A percentile compares a stretch with the other conserved stretches of the same genome.
Evolutionary conservation across 2,113 vertebrate species (phyloP).

Genomic region (Mormoops blainvillei): DNA sequence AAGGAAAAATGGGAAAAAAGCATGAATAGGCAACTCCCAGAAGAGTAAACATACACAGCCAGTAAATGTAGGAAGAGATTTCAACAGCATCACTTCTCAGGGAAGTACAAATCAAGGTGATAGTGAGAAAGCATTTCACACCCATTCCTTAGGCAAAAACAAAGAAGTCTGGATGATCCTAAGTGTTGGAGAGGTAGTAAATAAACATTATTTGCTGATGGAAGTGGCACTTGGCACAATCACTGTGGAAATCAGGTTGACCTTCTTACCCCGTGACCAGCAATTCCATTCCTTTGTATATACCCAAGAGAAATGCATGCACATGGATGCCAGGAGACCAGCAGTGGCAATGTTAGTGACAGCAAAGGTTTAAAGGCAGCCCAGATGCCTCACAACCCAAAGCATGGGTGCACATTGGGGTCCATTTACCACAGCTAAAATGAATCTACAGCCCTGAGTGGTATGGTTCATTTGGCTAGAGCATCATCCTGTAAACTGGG

Average conservation of each 20-base stretch:
- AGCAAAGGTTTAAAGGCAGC: not conserved
- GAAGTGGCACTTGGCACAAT: not conserved
- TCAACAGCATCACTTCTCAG: not conserved
- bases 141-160: not conserved
- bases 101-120: not conserved
- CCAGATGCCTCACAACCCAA: not conserved
- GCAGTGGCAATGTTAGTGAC: not conserved
- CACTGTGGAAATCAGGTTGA: not conserved
- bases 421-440: not conserved
- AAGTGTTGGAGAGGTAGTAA: too few relatives aligned
- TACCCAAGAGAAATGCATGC: not conserved
- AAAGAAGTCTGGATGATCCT: not conserved
- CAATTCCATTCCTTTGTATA: not conserved
- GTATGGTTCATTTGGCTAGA: too few relatives aligned
- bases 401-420: not conserved
- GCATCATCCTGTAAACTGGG: too few relatives aligned
- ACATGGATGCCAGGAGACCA: not conserved
- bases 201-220: not conserved
- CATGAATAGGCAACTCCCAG: not conserved
- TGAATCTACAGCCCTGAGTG: not conserved
- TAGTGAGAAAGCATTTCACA: not conserved
- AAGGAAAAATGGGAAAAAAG: not conserved
- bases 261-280: not conserved
- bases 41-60: not conserved
- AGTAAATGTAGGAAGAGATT: not conserved